phyloP scores from a whole-genome alignment of 1,140 invertebrate genomes.

The Paraescarpia echinospica region DNA sequence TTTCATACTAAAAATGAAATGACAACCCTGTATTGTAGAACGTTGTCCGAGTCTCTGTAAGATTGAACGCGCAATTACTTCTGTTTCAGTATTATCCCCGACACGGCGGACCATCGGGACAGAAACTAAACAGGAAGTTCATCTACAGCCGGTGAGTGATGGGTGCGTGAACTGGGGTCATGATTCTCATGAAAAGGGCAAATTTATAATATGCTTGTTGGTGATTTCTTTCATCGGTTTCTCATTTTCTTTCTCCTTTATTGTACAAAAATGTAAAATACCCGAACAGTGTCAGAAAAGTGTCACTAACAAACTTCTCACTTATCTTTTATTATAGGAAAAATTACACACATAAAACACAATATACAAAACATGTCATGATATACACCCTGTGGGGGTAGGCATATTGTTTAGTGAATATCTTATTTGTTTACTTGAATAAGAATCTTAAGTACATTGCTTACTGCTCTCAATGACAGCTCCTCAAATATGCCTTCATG shows the following conservation, averaged over 20 bases:
- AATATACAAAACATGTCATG: no score
- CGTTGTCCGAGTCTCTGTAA: constrained; percentile 30
- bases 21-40: no score
- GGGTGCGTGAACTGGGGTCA: not conserved
- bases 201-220: not conserved
- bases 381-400: not conserved
- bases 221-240: not conserved
- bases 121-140: constrained; percentile 74
- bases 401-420: not conserved
- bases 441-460: no score
- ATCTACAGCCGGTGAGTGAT: constrained; percentile 73
- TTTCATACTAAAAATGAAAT: no score
- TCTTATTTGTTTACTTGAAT: no score
- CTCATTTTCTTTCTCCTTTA: no score
- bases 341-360: not conserved
- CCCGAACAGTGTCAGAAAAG: no score
- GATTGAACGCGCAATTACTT: constrained; percentile 58
- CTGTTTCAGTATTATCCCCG: constrained; percentile 51
- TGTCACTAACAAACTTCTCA: not conserved
- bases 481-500: no score
- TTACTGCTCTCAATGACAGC: no score
- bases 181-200: not conserved
- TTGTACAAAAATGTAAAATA: no score
- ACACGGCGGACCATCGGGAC: constrained; percentile 60
- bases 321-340: not conserved